A percentile compares a stretch with the other conserved stretches of the same genome.
Evolutionary conservation across 1,140 invertebrate species (phyloP).

Genomic region (Heliconius melpomene): DNA sequence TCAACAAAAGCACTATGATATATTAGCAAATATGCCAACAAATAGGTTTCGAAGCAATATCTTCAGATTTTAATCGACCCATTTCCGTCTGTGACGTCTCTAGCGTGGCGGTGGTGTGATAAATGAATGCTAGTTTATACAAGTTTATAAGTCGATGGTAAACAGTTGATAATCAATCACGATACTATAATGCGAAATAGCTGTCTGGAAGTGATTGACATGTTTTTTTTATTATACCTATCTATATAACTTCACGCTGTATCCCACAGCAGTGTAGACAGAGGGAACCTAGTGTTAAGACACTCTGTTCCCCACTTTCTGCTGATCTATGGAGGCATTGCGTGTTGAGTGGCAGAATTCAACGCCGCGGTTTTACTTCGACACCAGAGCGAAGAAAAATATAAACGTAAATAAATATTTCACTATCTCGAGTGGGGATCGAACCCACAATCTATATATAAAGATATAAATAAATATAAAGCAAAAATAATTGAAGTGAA

Average conservation of each 20-base stretch:
- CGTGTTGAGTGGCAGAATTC: no score
- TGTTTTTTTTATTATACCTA: not conserved
- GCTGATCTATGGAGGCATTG: no score
- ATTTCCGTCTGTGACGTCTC: slow-evolving; percentile 22
- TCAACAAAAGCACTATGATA: not conserved
- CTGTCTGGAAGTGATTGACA: not conserved
- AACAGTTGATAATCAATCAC: slow-evolving; percentile 32
- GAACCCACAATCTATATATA: not conserved
- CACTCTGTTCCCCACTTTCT: no score
- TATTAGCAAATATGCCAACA: not conserved
- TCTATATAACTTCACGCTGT: not conserved
- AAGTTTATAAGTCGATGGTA: slow-evolving; percentile 30
- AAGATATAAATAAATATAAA: not conserved
- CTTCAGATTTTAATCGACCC: slow-evolving; percentile 15
- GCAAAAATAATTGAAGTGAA: slow-evolving; percentile 9
- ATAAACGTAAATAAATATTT: no score
- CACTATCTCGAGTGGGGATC: no score
- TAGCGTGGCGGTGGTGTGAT: slow-evolving; percentile 24
- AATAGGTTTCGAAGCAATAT: slow-evolving; percentile 1
- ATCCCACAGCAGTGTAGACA: no score
- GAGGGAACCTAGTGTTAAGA: no score
- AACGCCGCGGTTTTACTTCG: no score
- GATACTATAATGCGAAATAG: slow-evolving; percentile 22
- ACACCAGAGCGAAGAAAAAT: no score
- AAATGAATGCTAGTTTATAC: slow-evolving; percentile 24